A percentile compares a stretch with the other conserved stretches of the same genome.
These are phyloP conservation scores for Xestia c-nigrum DNA, from an alignment of 2,888 invertebrate genomes.

Conservation along the genomic window DNA sequence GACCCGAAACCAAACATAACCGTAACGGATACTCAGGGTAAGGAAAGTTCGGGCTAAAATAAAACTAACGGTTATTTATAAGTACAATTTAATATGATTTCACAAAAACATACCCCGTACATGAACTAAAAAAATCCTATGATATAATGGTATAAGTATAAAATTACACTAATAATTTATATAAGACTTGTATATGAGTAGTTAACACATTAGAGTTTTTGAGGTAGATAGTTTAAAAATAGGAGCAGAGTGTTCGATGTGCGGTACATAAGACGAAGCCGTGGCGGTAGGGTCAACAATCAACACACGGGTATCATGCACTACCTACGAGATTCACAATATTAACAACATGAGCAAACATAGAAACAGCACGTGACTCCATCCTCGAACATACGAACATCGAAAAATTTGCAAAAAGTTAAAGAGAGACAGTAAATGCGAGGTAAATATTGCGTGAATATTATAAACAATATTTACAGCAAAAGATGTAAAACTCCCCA, in stretches of 20 bases:
- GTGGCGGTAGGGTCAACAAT: slow-evolving; percentile 78
- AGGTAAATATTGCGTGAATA: slow-evolving; percentile 66
- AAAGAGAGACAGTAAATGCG: slow-evolving; percentile 64
- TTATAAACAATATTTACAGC: slow-evolving; percentile 74
- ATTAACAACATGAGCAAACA: slow-evolving; percentile 78
- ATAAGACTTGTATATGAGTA: slow-evolving; percentile 84
- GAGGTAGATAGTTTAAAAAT: slow-evolving; percentile 83
- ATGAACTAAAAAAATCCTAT: slow-evolving; percentile 86
- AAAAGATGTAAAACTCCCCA: slow-evolving; percentile 66
- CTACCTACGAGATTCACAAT: slow-evolving; percentile 84
- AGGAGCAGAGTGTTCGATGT: slow-evolving; percentile 68
- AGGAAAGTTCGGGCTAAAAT: slow-evolving; percentile 71
- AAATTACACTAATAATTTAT: slow-evolving; percentile 85
- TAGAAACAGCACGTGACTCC: slow-evolving; percentile 68
- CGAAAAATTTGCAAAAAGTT: slow-evolving; percentile 56
- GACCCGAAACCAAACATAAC: slow-evolving; percentile 46
- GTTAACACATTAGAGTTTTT: slow-evolving; percentile 79
- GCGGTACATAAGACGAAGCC: slow-evolving; percentile 74
- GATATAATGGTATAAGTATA: slow-evolving; percentile 87
- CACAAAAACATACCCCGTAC: slow-evolving; percentile 89
- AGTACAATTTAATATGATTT: slow-evolving; percentile 90
- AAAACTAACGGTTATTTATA: slow-evolving; percentile 88
- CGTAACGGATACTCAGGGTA: slow-evolving; percentile 21
- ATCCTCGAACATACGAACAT: slow-evolving; percentile 69
- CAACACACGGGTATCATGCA: slow-evolving; percentile 71